A percentile compares a stretch with the other conserved stretches of the same genome.
These are phyloP conservation scores for Ophonus ardosiacus DNA, from an alignment of 2,888 invertebrate species.

Conservation along the genomic window DNA sequence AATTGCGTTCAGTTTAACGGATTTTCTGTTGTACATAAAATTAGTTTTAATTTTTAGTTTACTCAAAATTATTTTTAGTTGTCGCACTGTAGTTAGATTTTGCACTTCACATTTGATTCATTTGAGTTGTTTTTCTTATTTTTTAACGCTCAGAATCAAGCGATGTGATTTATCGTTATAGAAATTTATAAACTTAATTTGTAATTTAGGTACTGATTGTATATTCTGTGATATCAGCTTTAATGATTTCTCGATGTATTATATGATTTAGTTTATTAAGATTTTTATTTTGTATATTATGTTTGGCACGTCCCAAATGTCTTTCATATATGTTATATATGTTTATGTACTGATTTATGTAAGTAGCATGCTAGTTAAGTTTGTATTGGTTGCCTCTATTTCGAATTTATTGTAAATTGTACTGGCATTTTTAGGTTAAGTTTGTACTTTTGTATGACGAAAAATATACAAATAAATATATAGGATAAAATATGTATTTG, in stretches of 20 bases:
- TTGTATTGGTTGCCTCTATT: slow-evolving; percentile 46
- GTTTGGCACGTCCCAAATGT: slow-evolving; percentile 40
- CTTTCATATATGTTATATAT: slow-evolving; percentile 55
- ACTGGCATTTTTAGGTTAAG: neutral
- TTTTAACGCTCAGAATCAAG: slow-evolving; percentile 71
- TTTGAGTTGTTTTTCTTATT: slow-evolving; percentile 63
- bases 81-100: slow-evolving; percentile 63
- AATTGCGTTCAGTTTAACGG: slow-evolving; percentile 14
- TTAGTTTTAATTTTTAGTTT: slow-evolving; percentile 51
- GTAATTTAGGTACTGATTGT: slow-evolving; percentile 52
- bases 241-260: slow-evolving; percentile 61
- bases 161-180: slow-evolving; percentile 71
- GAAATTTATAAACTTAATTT: slow-evolving; percentile 22
- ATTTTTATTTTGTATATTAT: slow-evolving; percentile 56
- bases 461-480: too few species aligned
- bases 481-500: too few species aligned
- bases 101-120: slow-evolving; percentile 65
- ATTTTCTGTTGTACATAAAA: slow-evolving; percentile 71
- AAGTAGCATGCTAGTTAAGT: slow-evolving; percentile 29
- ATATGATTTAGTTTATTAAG: slow-evolving; percentile 33
- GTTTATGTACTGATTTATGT: slow-evolving; percentile 16
- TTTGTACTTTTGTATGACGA: slow-evolving; percentile 1
- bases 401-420: slow-evolving; percentile 54
- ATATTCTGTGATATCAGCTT: slow-evolving; percentile 75
- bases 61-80: slow-evolving; percentile 58